Evolutionary conservation across 2,888 invertebrate species (phyloP).

Genomic region (Polymixis lichenea): DNA sequence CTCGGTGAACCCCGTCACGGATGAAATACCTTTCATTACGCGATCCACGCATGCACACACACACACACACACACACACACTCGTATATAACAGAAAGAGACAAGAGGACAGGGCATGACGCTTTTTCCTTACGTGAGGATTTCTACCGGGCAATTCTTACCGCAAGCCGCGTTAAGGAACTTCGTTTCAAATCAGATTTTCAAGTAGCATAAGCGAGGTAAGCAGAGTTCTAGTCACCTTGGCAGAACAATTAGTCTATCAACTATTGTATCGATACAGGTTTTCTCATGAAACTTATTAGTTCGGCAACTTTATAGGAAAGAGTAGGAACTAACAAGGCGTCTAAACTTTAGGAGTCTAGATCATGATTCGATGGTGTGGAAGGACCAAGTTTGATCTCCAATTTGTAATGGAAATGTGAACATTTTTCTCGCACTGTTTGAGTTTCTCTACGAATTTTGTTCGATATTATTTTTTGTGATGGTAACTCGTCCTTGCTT

Average conservation of each 20-base stretch:
- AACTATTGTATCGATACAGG: constrained; percentile 8
- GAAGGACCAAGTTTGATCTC: constrained; percentile 41
- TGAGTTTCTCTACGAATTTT: constrained; percentile 6
- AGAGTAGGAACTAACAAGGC: constrained; percentile 11
- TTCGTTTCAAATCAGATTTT: neutral
- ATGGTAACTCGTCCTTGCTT: neutral
- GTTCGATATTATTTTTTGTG: neutral
- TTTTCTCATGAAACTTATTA: constrained; percentile 12
- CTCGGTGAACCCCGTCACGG: neutral
- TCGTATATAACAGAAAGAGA: neutral
- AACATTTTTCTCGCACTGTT: constrained; percentile 23
- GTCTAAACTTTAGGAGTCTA: constrained; percentile 17
- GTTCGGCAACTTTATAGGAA: constrained; percentile 7
- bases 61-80: neutral
- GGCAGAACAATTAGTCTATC: neutral
- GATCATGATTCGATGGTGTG: constrained; percentile 18
- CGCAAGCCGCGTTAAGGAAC: neutral
- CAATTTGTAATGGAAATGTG: constrained; percentile 49
- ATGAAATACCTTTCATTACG: neutral
- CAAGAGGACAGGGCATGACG: neutral
- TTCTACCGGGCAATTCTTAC: neutral
- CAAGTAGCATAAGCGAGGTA: neutral
- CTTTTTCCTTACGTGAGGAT: neutral
- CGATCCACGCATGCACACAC: neutral
- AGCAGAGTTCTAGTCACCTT: neutral